A percentile compares a stretch with the other conserved stretches of the same genome.
Conservation (phyloP, 2,888 invertebrate genomes). For the Lochmaea crataegi region DNA sequence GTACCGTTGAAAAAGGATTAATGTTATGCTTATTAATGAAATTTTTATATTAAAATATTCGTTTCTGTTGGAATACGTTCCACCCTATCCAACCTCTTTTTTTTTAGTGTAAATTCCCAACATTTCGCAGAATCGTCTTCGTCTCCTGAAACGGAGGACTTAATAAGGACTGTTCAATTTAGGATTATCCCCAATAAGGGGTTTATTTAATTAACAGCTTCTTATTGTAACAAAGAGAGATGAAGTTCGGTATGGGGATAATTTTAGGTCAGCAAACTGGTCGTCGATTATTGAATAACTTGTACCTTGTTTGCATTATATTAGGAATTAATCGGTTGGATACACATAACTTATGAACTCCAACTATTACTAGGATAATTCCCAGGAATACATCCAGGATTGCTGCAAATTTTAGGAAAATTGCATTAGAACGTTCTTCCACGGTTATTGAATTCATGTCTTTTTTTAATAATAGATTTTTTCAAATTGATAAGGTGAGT, state of each 20-base stretch:
- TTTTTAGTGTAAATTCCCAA: background rate
- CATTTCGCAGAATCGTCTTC: background rate
- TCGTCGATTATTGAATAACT: constrained; percentile 14
- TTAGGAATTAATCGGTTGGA: constrained; percentile 23
- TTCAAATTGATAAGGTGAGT: too few relatives aligned
- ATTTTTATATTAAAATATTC: too few relatives aligned
- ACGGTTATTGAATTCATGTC: too few relatives aligned
- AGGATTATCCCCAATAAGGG: constrained; percentile 26
- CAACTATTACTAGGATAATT: background rate
- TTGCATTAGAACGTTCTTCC: too few relatives aligned
- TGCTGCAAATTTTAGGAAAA: too few relatives aligned
- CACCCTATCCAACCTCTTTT: background rate
- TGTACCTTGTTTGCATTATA: constrained; percentile 33
- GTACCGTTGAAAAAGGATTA: too few relatives aligned
- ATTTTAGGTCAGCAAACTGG: constrained; percentile 19
- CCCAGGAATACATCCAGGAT: background rate
- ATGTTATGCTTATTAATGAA: too few relatives aligned
- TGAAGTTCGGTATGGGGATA: constrained; percentile 9
- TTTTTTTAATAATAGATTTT: too few relatives aligned
- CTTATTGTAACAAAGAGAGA: constrained; percentile 29
- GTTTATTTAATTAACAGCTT: constrained; percentile 34
- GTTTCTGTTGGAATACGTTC: too few relatives aligned
- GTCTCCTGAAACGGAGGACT: background rate
- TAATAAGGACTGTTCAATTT: constrained; percentile 29
- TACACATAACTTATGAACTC: constrained; percentile 15